A percentile compares a stretch with the other conserved stretches of the same genome.
phyloP scores from a whole-genome alignment of 2,797 vertebrate species.

The Sebastes steindachneri region DNA sequence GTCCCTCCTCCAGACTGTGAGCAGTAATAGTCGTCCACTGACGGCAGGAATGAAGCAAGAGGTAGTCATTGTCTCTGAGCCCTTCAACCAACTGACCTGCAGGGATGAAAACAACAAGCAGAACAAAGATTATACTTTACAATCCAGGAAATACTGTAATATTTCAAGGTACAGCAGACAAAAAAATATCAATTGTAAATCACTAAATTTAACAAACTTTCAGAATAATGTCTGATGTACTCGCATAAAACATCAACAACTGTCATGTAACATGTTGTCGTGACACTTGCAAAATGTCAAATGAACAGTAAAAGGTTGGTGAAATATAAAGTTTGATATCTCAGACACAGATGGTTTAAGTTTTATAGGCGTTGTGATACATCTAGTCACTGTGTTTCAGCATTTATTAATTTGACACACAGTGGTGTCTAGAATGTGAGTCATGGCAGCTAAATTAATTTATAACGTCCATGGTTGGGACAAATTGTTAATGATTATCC shows the following conservation, averaged over 20 bases:
- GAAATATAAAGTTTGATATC: background rate
- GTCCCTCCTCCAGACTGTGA: conserved; percentile 98
- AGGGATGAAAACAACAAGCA: conserved; percentile 23
- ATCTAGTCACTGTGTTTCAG: background rate
- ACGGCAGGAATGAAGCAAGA: conserved; percentile 97
- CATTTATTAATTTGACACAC: background rate
- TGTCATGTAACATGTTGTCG: background rate
- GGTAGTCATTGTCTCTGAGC: conserved; percentile 94
- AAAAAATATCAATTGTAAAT: background rate
- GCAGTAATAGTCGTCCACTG: conserved; percentile 99
- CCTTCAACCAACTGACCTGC: conserved; percentile 94
- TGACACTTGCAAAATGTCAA: background rate
- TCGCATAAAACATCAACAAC: background rate
- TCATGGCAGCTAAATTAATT: background rate
- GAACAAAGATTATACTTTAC: background rate
- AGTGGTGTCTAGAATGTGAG: background rate
- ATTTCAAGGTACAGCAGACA: background rate
- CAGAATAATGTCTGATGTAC: background rate
- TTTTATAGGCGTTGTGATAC: background rate
- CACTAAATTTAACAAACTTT: background rate
- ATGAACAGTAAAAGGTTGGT: background rate
- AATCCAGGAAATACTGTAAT: background rate
- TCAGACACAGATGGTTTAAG: background rate
- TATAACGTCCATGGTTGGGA: background rate
- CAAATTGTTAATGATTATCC: background rate